A percentile compares a stretch with the other conserved stretches of the same genome.
phyloP scores from a whole-genome alignment of 2,113 vertebrate species.

The Pimephales promelas region DNA sequence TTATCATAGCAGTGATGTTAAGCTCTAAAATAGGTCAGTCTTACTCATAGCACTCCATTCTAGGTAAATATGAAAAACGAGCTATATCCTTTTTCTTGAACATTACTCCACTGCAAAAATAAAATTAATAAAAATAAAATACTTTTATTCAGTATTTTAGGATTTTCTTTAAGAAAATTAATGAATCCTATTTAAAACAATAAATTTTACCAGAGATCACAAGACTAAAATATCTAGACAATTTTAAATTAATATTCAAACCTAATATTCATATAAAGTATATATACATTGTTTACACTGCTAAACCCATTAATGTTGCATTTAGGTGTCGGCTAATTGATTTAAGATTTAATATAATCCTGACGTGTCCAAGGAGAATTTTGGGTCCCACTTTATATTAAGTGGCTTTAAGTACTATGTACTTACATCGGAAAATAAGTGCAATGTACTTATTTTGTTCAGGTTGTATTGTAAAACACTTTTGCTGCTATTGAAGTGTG shows the following conservation, averaged over 20 bases:
- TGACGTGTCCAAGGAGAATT: background rate
- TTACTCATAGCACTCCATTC: background rate
- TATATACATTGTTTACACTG: background rate
- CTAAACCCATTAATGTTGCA: background rate
- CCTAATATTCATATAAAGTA: too few relatives aligned
- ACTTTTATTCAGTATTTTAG: background rate
- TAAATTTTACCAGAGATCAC: background rate
- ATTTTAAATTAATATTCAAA: too few relatives aligned
- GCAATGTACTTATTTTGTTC: too few relatives aligned
- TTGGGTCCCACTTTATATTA: too few relatives aligned
- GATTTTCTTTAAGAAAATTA: background rate
- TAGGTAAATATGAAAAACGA: background rate
- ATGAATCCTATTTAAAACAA: background rate
- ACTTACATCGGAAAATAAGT: too few relatives aligned
- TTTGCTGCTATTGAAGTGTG: too few relatives aligned
- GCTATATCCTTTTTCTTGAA: background rate
- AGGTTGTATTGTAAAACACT: too few relatives aligned
- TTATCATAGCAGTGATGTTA: conserved; percentile 1
- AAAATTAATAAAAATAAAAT: too few relatives aligned
- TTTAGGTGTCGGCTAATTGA: too few relatives aligned
- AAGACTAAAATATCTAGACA: background rate
- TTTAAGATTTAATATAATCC: background rate
- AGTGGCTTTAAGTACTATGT: too few relatives aligned
- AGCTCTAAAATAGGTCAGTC: conserved; percentile 16
- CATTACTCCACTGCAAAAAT: background rate